Base-by-base conservation (phyloP, 2,888 invertebrate species). In the Drosophila kanekoi region DNA sequence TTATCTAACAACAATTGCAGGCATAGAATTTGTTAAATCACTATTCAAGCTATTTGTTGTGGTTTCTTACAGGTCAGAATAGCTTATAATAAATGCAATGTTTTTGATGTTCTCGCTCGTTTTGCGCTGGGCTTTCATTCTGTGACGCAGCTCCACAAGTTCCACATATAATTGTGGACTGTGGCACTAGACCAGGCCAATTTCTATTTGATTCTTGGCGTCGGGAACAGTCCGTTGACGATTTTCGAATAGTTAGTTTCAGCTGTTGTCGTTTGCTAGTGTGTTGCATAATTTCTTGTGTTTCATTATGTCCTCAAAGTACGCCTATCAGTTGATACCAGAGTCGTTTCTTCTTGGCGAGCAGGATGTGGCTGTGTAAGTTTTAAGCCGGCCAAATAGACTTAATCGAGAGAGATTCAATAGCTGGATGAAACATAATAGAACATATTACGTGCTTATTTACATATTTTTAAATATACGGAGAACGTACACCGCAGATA, bases 261-360 rank as follows among this genome's bases (percentile, higher is more conserved):
- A 1, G 5, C 13, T 14, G 4, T 9, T 40, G 32, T 18, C n/a
- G 52, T 48, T 44, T n/a, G n/a, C 23, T 49, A 10, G 40, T 11
- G 47, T 28, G 28, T 28, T 38, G 3, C 37, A 33, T n/a, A n/a
- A n/a, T 28, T 11, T 2, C 3, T 52, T 61, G 11, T 38, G 4
- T 4, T 47, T 8, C 2, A 49, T 18, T 4, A 80, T 90, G 90
- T 66, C 73, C 52, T 89, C 86, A 1, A 90, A 90, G 69, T 89
- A 82, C 66, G 61, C 78, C 4, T 87, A 90, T 65, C 90, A 89
- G 60, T 51, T 78, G 32, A 78, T 86, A 59, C 72, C 79, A 4
- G 80, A 82, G 52, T 54, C 67, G 10, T 74, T 70, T 56, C 40
- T 73, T 1, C 35, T 81, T 4, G 74, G 82, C 23, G 28, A n/a